Conservation (phyloP, 2,888 invertebrate genomes). For the Zhuqinia jingwanae region DNA sequence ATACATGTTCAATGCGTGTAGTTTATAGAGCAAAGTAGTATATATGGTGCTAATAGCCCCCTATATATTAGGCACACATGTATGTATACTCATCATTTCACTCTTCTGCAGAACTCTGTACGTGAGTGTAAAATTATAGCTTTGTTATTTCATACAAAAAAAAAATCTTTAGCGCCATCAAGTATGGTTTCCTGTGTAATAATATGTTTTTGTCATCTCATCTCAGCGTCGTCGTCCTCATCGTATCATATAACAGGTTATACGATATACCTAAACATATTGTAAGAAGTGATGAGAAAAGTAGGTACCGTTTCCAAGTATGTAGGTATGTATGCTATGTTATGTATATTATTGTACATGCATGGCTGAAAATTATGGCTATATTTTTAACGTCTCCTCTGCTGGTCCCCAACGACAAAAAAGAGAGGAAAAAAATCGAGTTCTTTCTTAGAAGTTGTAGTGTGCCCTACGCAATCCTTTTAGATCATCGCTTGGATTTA, state of each 20-base stretch:
- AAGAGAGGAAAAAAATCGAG: background rate
- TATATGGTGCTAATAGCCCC: too few relatives aligned
- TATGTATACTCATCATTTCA: too few relatives aligned
- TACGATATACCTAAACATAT: background rate
- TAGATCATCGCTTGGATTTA: conserved; percentile 45
- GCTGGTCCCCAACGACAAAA: background rate
- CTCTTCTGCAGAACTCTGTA: background rate
- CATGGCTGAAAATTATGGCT: conserved; percentile 1
- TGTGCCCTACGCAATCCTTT: conserved; percentile 18
- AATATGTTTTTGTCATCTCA: conserved; percentile 47
- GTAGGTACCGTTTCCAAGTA: background rate
- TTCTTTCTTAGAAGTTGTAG: background rate
- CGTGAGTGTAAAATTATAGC: conserved; percentile 38
- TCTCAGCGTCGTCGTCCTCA: background rate
- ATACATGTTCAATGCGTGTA: too few relatives aligned
- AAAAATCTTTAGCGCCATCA: conserved; percentile 5
- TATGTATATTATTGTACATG: too few relatives aligned
- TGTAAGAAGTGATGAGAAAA: background rate
- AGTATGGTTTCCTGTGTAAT: background rate
- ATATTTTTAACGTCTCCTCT: conserved; percentile 20
- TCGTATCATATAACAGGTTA: conserved; percentile 32
- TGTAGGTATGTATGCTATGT: background rate
- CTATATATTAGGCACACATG: background rate
- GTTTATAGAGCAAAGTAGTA: too few relatives aligned
- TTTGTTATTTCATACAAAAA: conserved; percentile 20